A percentile compares a stretch with the other conserved stretches of the same genome.
Evolutionary conservation across 2,797 vertebrate genomes (phyloP).

Genomic region (Thalassophryne amazonica): DNA sequence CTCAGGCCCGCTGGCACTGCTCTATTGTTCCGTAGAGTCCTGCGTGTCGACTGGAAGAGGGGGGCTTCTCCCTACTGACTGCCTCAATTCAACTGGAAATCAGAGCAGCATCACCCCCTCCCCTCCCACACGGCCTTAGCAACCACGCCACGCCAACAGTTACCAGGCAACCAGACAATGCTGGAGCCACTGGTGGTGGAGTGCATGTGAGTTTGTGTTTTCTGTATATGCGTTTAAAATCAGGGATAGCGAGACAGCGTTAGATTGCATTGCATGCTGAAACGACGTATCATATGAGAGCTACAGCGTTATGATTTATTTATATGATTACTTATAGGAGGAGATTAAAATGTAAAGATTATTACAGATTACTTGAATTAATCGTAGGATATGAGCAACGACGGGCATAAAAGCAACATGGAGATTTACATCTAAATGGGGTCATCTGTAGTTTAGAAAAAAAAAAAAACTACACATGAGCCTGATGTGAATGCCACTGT

Average conservation of each 20-base stretch:
- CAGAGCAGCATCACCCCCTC: conserved; percentile 71
- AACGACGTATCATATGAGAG: neutral
- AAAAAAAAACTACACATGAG: no score
- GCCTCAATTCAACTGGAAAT: conserved; percentile 78
- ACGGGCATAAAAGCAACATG: conserved; percentile 65
- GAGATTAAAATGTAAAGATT: conserved; percentile 46
- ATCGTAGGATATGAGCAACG: conserved; percentile 60
- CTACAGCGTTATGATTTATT: neutral
- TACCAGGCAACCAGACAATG: conserved; percentile 81
- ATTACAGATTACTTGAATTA: conserved; percentile 67
- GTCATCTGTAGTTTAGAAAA: conserved; percentile 57
- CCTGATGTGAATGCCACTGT: no score
- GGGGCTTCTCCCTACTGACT: conserved; percentile 75
- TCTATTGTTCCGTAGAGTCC: conserved; percentile 79
- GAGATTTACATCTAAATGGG: conserved; percentile 65
- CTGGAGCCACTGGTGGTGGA: conserved; percentile 73
- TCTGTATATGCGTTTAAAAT: conserved; percentile 54
- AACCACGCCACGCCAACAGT: conserved; percentile 82
- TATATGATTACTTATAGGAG: conserved; percentile 9
- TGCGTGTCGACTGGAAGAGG: conserved; percentile 65
- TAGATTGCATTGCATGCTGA: neutral
- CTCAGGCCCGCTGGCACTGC: conserved; percentile 69
- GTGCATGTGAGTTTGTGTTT: conserved; percentile 65
- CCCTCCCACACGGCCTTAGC: conserved; percentile 71
- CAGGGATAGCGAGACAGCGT: conserved; percentile 30